Conservation (phyloP, 1,140 invertebrate genomes). For the Ceratina calcarata region DNA sequence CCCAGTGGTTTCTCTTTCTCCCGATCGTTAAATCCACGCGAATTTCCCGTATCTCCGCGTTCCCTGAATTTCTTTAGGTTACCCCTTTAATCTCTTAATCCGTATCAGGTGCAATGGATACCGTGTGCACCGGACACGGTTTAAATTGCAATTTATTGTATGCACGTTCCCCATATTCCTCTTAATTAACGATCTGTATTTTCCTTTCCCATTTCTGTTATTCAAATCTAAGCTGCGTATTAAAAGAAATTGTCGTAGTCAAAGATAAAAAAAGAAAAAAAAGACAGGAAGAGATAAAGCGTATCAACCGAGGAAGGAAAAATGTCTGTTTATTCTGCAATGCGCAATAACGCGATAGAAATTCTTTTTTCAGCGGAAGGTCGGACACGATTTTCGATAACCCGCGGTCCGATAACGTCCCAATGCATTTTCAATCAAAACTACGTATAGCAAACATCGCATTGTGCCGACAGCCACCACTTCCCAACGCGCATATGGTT, state of each 20-base stretch:
- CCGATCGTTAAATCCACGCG: conserved; percentile 32
- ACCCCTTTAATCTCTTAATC: conserved; percentile 34
- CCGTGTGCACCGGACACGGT: not conserved
- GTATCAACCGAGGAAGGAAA: not conserved
- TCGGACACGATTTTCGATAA: too few species aligned
- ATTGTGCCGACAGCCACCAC: conserved; percentile 12
- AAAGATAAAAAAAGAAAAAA: too few species aligned
- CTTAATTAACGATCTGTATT: too few species aligned
- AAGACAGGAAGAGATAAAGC: not conserved
- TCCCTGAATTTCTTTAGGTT: conserved; percentile 15
- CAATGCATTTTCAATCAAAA: conserved; percentile 32
- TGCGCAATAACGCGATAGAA: conserved; percentile 23
- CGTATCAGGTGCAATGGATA: not conserved
- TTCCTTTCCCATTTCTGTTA: too few species aligned
- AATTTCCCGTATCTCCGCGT: conserved; percentile 2
- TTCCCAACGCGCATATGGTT: not conserved
- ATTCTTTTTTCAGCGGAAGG: not conserved
- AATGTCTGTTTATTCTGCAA: conserved; percentile 20
- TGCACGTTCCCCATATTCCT: not conserved
- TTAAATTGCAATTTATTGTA: conserved; percentile 22
- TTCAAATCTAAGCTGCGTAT: too few species aligned
- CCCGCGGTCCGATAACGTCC: not conserved
- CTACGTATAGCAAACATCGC: not conserved
- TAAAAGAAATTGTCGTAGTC: too few species aligned
- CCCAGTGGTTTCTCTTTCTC: not conserved